Evolutionary conservation across 2,888 invertebrate genomes (phyloP), one percentile per base, ranked within the genome.

Genomic region (Galeruca laticollis): DNA sequence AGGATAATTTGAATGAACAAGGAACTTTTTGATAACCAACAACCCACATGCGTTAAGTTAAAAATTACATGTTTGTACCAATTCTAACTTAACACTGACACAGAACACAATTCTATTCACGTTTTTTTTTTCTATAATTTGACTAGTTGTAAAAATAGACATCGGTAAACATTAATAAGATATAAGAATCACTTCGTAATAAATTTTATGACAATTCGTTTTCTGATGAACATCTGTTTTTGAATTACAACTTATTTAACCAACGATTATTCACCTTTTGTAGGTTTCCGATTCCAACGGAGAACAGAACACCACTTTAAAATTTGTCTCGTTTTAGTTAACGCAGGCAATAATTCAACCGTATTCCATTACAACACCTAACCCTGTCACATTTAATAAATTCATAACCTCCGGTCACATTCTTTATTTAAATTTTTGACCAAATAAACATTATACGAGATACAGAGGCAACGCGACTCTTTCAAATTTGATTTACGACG

Each of bases 391-490:
- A 31, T 49, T 60, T 49, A 60, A 47, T 33, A 49, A 60, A 60
- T 60, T 60, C 60, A 60, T 60, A 60, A 60, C 60, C 60, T 60
- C 47, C 47, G 60, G 60, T 26, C 47, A 60, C 18, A 60, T 31
- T 60, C 43, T 60, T 60, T 60, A 60, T 60, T 60, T n/a, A 60
- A 40, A 60, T 60, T 60, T 60, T 60, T 60, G 37, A 15, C 18
- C 18, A 60, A 60, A 60, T 60, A 60, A 47, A 60, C 20, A 31
- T n/a, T 60, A 5, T 49, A 60, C 60, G 10, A 47, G 33, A 60
- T 10, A 15, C 18, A 60, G n/a, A 31, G n/a, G 26, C 54, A 54
- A 26, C 54, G 26, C 49, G 31, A 26, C 31, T 26, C 31, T 54
- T 54, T 54, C 20, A 54, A 54, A 31, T 54, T 54, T 54, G 54